Percentiles rank a stretch among this genome's conserved stretches.
These are phyloP conservation scores for Myrmecophaga tridactyla DNA, from an alignment of 2,113 vertebrate genomes.

Conservation along the genomic window DNA sequence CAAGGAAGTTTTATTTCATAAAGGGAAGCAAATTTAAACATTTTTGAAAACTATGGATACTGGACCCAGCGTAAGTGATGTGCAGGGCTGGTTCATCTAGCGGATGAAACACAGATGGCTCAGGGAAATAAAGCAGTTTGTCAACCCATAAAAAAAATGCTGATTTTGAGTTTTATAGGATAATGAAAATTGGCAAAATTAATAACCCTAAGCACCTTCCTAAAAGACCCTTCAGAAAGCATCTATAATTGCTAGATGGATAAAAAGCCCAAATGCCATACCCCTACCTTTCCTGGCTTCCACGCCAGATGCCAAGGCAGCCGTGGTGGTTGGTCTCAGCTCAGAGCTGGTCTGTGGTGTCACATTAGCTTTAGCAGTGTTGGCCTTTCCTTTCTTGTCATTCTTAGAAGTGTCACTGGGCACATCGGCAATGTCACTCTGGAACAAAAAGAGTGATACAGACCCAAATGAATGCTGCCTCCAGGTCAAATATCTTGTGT, in stretches of 20 bases:
- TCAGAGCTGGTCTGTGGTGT: constrained; percentile 95
- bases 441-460: constrained; percentile 60
- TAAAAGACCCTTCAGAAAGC: neutral
- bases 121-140: neutral
- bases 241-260: neutral
- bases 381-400: constrained; percentile 95
- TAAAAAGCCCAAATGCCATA: neutral
- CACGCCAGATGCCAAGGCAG: constrained; percentile 84
- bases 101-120: neutral
- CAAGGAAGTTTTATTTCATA: neutral
- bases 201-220: neutral
- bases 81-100: neutral
- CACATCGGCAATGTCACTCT: constrained; percentile 98
- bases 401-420: constrained; percentile 96
- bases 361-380: constrained; percentile 91
- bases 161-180: neutral
- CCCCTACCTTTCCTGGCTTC: constrained; percentile 91
- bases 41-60: neutral
- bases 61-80: neutral
- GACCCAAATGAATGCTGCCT: no score
- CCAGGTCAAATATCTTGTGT: neutral
- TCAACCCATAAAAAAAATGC: neutral
- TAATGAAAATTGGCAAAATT: neutral
- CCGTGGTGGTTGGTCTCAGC: constrained; percentile 86
- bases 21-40: neutral